phyloP scores from a whole-genome alignment of 2,113 vertebrate genomes.

The Piprites chloris region DNA sequence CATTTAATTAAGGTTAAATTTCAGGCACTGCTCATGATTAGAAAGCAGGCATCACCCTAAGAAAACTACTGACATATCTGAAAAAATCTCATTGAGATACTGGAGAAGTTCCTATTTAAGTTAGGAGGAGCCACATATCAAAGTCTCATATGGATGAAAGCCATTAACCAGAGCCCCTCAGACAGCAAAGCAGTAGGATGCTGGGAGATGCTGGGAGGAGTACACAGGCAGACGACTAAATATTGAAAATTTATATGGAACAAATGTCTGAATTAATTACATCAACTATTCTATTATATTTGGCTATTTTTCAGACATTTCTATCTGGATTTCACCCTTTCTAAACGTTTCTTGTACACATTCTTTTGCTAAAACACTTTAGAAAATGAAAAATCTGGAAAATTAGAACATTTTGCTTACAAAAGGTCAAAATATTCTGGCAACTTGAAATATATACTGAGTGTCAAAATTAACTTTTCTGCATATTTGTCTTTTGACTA shows the following conservation, averaged over 20 bases:
- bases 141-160: not conserved
- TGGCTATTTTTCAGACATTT: not conserved
- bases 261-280: not conserved
- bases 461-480: not conserved
- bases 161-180: not conserved
- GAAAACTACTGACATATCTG: not conserved
- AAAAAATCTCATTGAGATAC: not conserved
- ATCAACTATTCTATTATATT: not conserved
- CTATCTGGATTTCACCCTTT: not conserved
- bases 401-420: not conserved
- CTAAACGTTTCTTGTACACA: not conserved
- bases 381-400: not conserved
- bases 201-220: not conserved
- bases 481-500: not conserved
- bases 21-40: not conserved
- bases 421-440: not conserved
- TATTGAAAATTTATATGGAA: not conserved
- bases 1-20: not conserved
- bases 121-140: not conserved
- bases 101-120: not conserved
- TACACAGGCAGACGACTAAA: not conserved
- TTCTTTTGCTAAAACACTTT: not conserved
- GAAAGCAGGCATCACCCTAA: not conserved
- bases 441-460: not conserved
- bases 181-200: not conserved